Base-by-base conservation (phyloP, 2,113 vertebrate species). In the Gobio gobio region DNA sequence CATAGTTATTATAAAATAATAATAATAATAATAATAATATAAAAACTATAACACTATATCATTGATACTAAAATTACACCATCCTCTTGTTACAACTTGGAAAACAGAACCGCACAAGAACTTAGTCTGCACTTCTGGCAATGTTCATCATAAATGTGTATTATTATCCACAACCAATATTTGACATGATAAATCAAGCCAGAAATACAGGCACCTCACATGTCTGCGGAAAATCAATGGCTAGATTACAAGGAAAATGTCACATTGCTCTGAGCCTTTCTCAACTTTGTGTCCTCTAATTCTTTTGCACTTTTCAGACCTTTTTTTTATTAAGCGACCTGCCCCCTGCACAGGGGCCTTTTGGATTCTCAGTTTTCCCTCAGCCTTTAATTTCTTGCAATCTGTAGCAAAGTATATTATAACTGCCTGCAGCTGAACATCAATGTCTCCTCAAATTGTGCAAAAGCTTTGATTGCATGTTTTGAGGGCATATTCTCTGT, bases 311-410 rank as follows among this genome's bases (percentile, higher is more conserved):
- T 58, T 24, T 36, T 26, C 13, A 29, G 68, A 8, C 18, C 16
- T 13, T 5, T 43, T 54, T 56, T 82, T 33, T 33, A 56, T 75
- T 43, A 43, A 47, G 2, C 77, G 83, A 82, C 72, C 83, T 68
- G 16, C 36, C 59, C 74, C 47, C 36, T 20, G 14, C 26, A 58
- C 70, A 36, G 45, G 12, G 54, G 26, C n/a, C 61, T 82, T 20
- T 54, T 59, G 79, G 81, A 49, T 54, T 73, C 26, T 87, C 33
- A 18, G 26, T 74, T 72, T 49, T 49, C 9, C 16, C 16, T 33
- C 26, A 54, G 59, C 22, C 40, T 59, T 78, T 86, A 63, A 83
- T 86, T 79, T 75, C 78, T 73, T 47, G 45, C 66, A 51, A 29
- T 78, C 75, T 12, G 36, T 16, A 45, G 74, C 54, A 61, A 58